A percentile compares a stretch with the other conserved stretches of the same genome.
These are phyloP conservation scores for Cantharis lateralis DNA, from an alignment of 2,888 invertebrate genomes.

Conservation along the genomic window DNA sequence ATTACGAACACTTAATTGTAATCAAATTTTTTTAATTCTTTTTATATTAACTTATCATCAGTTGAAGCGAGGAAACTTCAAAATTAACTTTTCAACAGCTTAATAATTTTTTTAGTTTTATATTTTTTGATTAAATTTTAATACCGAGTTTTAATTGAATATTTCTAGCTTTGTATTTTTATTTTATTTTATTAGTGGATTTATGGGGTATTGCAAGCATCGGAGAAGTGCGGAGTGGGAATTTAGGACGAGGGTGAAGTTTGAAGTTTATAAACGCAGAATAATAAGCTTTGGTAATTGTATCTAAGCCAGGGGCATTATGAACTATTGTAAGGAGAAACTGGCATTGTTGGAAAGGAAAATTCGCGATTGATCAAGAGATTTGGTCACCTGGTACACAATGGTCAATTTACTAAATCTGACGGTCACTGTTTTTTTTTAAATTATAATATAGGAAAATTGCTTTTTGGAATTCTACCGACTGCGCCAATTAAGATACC, in stretches of 20 bases:
- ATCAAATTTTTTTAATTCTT: background rate
- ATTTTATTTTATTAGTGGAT: background rate
- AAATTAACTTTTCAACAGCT: background rate
- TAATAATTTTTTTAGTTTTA: background rate
- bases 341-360: too few species aligned
- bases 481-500: too few species aligned
- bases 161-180: background rate
- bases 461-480: too few species aligned
- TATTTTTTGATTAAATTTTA: background rate
- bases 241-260: background rate
- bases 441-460: too few species aligned
- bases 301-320: background rate
- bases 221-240: background rate
- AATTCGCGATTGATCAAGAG: too few species aligned
- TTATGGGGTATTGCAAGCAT: background rate
- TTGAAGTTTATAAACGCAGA: background rate
- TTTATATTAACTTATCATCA: background rate
- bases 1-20: background rate
- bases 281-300: background rate
- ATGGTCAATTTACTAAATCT: too few species aligned
- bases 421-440: too few species aligned
- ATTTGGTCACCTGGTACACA: too few species aligned
- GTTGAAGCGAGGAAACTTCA: background rate
- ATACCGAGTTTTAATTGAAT: background rate
- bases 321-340: background rate